Conservation (phyloP, 2,888 invertebrate species). For the Apamea crenata region DNA sequence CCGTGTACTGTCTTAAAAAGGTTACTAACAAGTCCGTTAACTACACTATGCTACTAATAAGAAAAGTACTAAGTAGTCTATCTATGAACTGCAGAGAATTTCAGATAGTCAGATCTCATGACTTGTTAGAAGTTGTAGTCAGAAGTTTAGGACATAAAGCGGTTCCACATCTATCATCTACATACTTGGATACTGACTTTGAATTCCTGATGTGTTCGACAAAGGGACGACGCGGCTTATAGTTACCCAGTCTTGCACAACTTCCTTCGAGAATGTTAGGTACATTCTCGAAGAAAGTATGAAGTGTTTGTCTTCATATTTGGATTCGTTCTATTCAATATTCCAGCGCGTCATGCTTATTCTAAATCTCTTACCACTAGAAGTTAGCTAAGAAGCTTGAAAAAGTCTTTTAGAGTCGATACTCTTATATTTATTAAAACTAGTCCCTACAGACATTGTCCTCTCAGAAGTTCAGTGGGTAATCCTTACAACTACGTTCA, state of each 20-base stretch:
- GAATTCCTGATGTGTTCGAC: slow-evolving; percentile 8
- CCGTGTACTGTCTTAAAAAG: background rate
- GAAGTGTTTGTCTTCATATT: background rate
- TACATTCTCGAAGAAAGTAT: background rate
- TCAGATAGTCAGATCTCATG: background rate
- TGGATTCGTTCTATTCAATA: background rate
- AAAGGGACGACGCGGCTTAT: background rate
- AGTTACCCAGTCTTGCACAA: slow-evolving; percentile 15
- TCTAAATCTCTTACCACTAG: background rate
- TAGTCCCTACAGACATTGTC: background rate
- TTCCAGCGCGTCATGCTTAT: background rate
- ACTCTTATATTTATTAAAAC: background rate
- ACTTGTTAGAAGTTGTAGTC: background rate
- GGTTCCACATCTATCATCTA: slow-evolving; percentile 1
- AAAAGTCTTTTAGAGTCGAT: background rate
- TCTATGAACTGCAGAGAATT: background rate
- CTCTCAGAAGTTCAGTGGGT: background rate
- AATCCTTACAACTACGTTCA: background rate
- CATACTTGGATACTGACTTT: slow-evolving; percentile 5
- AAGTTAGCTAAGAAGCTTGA: background rate
- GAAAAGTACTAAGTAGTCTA: background rate
- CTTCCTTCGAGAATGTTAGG: slow-evolving; percentile 2
- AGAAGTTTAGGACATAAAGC: slow-evolving; percentile 5
- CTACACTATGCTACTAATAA: no score
- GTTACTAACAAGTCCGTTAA: background rate